phyloP scores from a whole-genome alignment of 2,888 invertebrate genomes.

The Limenitis camilla region DNA sequence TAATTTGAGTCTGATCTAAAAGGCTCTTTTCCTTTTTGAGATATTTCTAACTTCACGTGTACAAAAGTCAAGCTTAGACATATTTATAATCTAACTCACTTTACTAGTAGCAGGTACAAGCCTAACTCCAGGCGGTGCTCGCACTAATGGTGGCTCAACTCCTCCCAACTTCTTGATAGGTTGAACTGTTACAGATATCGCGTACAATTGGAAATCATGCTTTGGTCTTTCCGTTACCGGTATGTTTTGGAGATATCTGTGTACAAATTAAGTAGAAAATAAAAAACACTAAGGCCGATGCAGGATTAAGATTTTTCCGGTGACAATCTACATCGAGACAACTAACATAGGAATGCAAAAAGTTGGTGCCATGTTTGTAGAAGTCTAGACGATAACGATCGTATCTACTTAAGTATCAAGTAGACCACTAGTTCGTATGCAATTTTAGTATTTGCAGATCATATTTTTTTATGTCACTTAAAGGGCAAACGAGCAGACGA shows the following conservation, averaged over 20 bases:
- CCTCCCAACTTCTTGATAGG: constrained; percentile 47
- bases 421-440: too few relatives aligned
- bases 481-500: too few relatives aligned
- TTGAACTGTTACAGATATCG: constrained; percentile 43
- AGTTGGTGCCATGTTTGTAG: not conserved
- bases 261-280: not conserved
- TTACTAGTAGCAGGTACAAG: constrained; percentile 64
- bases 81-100: constrained; percentile 38
- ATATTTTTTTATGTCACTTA: too few relatives aligned
- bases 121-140: constrained; percentile 39
- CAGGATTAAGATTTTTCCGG: not conserved
- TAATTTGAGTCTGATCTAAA: too few relatives aligned
- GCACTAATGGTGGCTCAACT: constrained; percentile 46
- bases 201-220: constrained; percentile 58
- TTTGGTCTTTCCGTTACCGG: constrained; percentile 47
- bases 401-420: not conserved
- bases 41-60: too few relatives aligned
- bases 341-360: not conserved
- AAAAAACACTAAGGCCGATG: not conserved
- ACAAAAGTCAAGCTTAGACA: too few relatives aligned
- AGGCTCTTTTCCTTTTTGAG: too few relatives aligned
- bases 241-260: constrained; percentile 69
- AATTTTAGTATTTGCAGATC: too few relatives aligned
- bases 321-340: not conserved
- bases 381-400: not conserved